phyloP scores from a whole-genome alignment of 2,888 invertebrate species.

The Gisinianus flammeolus region DNA sequence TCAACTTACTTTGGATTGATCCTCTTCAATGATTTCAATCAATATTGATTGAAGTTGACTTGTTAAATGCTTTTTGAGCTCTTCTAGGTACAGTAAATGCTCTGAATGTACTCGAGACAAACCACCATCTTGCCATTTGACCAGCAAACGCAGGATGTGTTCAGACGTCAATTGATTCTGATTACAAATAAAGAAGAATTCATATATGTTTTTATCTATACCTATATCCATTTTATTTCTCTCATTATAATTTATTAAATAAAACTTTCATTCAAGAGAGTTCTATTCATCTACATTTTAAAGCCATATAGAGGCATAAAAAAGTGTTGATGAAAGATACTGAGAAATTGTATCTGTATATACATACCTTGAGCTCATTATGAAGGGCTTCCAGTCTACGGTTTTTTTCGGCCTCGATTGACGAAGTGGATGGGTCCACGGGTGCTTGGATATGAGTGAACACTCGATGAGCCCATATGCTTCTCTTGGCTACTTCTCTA shows the following conservation, averaged over 20 bases:
- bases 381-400: slow-evolving; percentile 74
- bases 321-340: no score
- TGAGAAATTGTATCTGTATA: no score
- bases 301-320: neutral
- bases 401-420: slow-evolving; percentile 70
- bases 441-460: slow-evolving; percentile 66
- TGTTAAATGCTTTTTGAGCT: slow-evolving; percentile 71
- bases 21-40: slow-evolving; percentile 72
- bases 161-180: slow-evolving; percentile 75
- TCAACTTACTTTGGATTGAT: slow-evolving; percentile 63
- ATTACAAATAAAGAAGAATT: slow-evolving; percentile 51
- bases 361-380: slow-evolving; percentile 71
- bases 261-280: no score
- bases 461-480: slow-evolving; percentile 78
- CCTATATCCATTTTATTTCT: no score
- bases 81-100: slow-evolving; percentile 70
- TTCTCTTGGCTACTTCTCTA: slow-evolving; percentile 77
- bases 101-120: slow-evolving; percentile 64
- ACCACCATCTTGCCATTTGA: slow-evolving; percentile 64
- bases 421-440: slow-evolving; percentile 65
- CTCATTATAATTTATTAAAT: no score
- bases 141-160: slow-evolving; percentile 71
- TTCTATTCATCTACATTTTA: neutral
- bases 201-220: neutral
- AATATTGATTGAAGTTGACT: slow-evolving; percentile 73